Conservation (phyloP, 2,888 invertebrate genomes). For the Aspidiotus destructor region DNA sequence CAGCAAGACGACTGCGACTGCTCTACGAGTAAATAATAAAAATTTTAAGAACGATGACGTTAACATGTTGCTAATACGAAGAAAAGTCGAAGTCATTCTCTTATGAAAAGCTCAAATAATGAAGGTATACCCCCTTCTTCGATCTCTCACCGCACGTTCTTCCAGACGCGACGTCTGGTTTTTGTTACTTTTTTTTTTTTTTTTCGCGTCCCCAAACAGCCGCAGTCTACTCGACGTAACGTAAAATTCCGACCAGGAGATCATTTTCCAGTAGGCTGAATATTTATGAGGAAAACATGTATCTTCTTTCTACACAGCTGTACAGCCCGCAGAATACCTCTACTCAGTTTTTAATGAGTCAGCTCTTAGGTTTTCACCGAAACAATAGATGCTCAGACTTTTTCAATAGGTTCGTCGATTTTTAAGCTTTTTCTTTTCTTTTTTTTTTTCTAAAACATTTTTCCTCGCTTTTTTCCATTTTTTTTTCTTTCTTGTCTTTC, state of each 20-base stretch:
- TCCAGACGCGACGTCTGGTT: neutral
- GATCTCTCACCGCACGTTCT: too few species aligned
- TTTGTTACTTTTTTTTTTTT: neutral
- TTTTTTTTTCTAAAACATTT: neutral
- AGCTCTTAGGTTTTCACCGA: constrained; percentile 31
- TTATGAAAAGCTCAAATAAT: too few species aligned
- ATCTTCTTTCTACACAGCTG: constrained; percentile 22
- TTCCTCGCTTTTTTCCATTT: constrained; percentile 12
- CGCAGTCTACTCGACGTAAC: constrained; percentile 2
- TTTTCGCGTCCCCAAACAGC: neutral
- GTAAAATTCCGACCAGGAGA: constrained; percentile 29
- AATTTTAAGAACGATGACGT: neutral
- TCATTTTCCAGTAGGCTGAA: constrained; percentile 31
- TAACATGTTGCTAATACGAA: too few species aligned
- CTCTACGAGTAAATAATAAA: neutral
- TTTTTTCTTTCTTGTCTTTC: constrained; percentile 7
- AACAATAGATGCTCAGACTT: constrained; percentile 32
- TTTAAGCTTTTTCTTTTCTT: constrained; percentile 24
- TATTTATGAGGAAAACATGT: constrained; percentile 32
- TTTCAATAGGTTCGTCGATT: constrained; percentile 32
- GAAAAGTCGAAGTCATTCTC: too few species aligned
- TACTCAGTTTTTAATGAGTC: constrained; percentile 32
- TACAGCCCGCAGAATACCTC: constrained; percentile 25
- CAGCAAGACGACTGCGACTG: neutral
- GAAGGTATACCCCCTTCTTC: too few species aligned